Conservation (phyloP, 2,797 vertebrate genomes). For the Pangasius macronema region DNA sequence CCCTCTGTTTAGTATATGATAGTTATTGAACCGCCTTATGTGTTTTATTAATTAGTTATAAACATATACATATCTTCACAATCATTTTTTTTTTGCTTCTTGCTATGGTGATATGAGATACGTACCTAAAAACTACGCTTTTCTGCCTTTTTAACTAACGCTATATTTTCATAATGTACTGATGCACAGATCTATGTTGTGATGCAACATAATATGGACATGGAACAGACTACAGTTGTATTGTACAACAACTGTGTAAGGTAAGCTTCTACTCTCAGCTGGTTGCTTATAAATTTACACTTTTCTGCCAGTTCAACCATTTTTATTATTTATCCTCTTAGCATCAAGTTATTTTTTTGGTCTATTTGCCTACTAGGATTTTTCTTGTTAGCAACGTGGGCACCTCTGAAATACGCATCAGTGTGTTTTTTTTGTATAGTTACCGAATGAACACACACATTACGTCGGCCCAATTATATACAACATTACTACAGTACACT, state of each 20-base stretch:
- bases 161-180: too few species aligned
- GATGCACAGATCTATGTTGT: background rate
- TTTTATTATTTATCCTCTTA: background rate
- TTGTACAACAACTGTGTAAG: background rate
- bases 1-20: too few species aligned
- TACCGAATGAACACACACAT: background rate
- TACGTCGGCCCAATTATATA: background rate
- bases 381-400: background rate
- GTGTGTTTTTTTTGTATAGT: background rate
- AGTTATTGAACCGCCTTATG: background rate
- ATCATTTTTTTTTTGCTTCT: too few species aligned
- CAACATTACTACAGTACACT: background rate
- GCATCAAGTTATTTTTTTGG: background rate
- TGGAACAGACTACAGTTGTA: background rate
- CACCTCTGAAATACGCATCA: background rate
- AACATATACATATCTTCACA: too few species aligned
- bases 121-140: too few species aligned
- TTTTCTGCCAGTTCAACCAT: background rate
- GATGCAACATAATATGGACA: background rate
- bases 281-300: background rate
- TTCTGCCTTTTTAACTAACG: too few species aligned
- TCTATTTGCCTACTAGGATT: background rate
- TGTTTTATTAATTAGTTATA: background rate
- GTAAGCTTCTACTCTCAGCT: background rate
- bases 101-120: too few species aligned